Conservation (phyloP, 2,888 invertebrate genomes). For the Apotomis betuletana region DNA sequence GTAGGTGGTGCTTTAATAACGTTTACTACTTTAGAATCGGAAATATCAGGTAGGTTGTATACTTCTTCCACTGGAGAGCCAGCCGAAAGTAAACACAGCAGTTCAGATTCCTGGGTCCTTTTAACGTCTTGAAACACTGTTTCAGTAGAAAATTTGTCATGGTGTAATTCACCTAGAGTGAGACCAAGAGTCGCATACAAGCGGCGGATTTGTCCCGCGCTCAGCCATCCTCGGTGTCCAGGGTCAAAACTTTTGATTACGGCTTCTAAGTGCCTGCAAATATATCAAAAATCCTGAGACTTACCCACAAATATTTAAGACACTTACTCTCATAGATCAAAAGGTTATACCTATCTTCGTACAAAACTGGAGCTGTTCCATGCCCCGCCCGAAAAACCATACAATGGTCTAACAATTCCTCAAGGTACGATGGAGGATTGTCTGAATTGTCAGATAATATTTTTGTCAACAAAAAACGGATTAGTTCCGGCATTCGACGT, state of each 20-base stretch:
- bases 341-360: slow-evolving; percentile 61
- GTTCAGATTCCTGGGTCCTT: slow-evolving; percentile 62
- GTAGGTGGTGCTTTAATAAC: slow-evolving; percentile 23
- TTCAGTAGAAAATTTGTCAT: slow-evolving; percentile 57
- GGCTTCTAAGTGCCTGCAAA: slow-evolving; percentile 66
- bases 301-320: slow-evolving; percentile 6
- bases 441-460: slow-evolving; percentile 58
- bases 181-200: slow-evolving; percentile 67
- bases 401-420: slow-evolving; percentile 67
- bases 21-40: slow-evolving; percentile 8
- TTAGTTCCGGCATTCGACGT: slow-evolving; percentile 71
- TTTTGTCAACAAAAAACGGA: slow-evolving; percentile 69
- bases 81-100: slow-evolving; percentile 59
- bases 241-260: slow-evolving; percentile 77
- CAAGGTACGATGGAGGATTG: slow-evolving; percentile 60
- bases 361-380: slow-evolving; percentile 69
- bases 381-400: slow-evolving; percentile 73
- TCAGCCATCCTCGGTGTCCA: slow-evolving; percentile 71
- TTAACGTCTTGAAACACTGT: slow-evolving; percentile 53
- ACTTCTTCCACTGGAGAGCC: slow-evolving; percentile 45
- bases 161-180: slow-evolving; percentile 50
- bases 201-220: slow-evolving; percentile 67
- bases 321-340: neutral
- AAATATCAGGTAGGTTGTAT: neutral
- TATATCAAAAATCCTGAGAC: slow-evolving; percentile 9